Percentiles rank a stretch among this genome's conserved stretches.
Conservation (phyloP, 2,797 vertebrate genomes). For the Enteromius afrohamiltoni region DNA sequence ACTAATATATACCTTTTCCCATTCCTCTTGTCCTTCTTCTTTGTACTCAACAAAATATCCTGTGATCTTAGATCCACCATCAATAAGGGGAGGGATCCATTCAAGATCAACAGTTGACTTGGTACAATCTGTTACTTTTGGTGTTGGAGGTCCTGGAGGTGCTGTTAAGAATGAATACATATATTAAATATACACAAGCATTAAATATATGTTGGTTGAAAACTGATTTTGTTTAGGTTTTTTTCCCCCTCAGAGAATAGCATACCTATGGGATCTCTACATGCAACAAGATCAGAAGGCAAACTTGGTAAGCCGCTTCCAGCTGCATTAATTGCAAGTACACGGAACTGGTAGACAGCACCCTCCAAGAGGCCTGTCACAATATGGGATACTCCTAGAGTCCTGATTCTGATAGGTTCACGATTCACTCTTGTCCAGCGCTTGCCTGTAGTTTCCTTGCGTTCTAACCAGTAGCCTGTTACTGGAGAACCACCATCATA, state of each 20-base stretch:
- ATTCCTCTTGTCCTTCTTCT: constrained; percentile 88
- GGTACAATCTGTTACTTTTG: constrained; percentile 96
- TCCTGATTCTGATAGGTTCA: constrained; percentile 90
- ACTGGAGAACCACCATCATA: constrained; percentile 94
- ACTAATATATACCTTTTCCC: constrained; percentile 84
- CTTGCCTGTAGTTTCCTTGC: constrained; percentile 93
- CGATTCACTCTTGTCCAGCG: constrained; percentile 92
- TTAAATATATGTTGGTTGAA: background rate
- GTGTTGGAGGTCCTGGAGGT: constrained; percentile 92
- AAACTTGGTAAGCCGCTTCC: constrained; percentile 91
- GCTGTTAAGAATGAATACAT: constrained; percentile 70
- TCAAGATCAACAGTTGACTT: constrained; percentile 95
- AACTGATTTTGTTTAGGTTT: background rate
- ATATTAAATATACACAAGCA: background rate
- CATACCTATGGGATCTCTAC: constrained; percentile 95
- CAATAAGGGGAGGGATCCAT: constrained; percentile 89
- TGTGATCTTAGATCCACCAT: constrained; percentile 94
- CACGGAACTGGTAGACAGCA: constrained; percentile 92
- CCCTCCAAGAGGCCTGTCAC: constrained; percentile 90
- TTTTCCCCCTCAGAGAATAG: constrained; percentile 9
- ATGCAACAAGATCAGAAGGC: constrained; percentile 89
- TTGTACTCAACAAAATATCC: constrained; percentile 96
- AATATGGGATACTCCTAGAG: constrained; percentile 90
- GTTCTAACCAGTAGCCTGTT: constrained; percentile 93
- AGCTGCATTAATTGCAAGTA: constrained; percentile 91